Evolutionary conservation across 2,888 invertebrate species (phyloP), one percentile per base, ranked within the genome.

Genomic region (Athalia circularis): DNA sequence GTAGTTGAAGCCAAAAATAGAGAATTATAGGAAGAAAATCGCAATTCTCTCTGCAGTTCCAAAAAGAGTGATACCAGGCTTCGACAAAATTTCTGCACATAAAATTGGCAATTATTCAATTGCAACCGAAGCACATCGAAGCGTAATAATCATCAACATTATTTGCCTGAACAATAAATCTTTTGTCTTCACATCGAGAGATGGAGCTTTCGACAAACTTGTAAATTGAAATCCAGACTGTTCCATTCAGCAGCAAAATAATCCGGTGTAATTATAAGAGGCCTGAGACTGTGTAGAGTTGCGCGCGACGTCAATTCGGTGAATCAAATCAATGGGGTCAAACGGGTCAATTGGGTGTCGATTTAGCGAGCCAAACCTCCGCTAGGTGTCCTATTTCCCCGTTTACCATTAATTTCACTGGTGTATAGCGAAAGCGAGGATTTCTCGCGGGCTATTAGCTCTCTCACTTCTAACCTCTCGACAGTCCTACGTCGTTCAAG

Each of bases 341-440:
- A 68, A 54, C 43, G 68, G 68, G 54, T 54, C 52, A 68, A 68
- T 68, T 68, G 68, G 68, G 68, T 68, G 68, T 43, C 68, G 68
- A 43, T 68, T 68, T 68, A 68, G 52, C 52, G 52, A 68, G 15
- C 29, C 68, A 52, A 54, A 29, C 52, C 68, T 68, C 52, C 68
- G 52, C 52, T 43, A 9, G 11, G 54, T 52, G 15, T 52, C 43
- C 68, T 2, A 29, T 29, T 29, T 2, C 29, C 29, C 29, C 29
- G 29, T 29, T 29, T 29, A 29, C 29, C 52, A 52, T 68, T 68
- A 68, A n/a, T 52, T 68, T 68, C 68, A 52, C 29, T 50, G 52
- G 52, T 15, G 68, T 68, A 68, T 68, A 54, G 52, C 7, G 68
- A 68, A 13, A 68, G 7, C 29, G 68, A 43, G 68, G 68, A 11